Conservation (phyloP, 2,113 vertebrate species). For the Alaudala cheleensis region DNA sequence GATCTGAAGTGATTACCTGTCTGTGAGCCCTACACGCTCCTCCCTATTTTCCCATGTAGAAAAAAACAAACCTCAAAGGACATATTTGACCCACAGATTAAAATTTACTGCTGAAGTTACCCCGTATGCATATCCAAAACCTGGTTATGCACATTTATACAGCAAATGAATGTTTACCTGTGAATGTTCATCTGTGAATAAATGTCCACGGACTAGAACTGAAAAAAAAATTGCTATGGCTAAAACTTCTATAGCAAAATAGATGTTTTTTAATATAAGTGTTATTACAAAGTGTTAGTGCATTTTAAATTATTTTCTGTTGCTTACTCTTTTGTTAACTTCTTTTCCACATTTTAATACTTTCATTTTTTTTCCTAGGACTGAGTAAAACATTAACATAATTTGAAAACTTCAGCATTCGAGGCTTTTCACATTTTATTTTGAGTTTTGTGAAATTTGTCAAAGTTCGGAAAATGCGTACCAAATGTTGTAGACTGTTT, state of each 20-base stretch:
- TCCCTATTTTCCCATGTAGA: not conserved
- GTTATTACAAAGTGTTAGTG: not conserved
- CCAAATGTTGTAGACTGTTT: conserved; percentile 48
- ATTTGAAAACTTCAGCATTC: conserved; percentile 68
- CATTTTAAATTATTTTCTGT: conserved; percentile 41
- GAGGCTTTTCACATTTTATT: conserved; percentile 62
- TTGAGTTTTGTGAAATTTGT: conserved; percentile 59
- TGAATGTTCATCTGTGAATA: conserved; percentile 3
- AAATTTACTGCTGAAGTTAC: not conserved
- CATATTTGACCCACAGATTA: not conserved
- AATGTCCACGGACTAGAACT: not conserved
- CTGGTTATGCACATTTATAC: not conserved
- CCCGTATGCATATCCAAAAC: not conserved
- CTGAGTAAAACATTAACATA: conserved; percentile 67
- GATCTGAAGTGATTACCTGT: not conserved
- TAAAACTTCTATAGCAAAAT: not conserved
- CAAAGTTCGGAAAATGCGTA: conserved; percentile 22
- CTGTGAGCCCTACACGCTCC: not conserved
- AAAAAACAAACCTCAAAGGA: not conserved
- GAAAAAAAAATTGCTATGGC: not conserved
- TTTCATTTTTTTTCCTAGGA: conserved; percentile 68
- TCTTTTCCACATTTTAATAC: conserved; percentile 60
- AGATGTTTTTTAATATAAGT: not conserved
- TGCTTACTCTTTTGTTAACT: conserved; percentile 41
- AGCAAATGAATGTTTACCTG: not conserved